Evolutionary conservation across 2,113 vertebrate species (phyloP).

Genomic region (Boleophthalmus pectinirostris): DNA sequence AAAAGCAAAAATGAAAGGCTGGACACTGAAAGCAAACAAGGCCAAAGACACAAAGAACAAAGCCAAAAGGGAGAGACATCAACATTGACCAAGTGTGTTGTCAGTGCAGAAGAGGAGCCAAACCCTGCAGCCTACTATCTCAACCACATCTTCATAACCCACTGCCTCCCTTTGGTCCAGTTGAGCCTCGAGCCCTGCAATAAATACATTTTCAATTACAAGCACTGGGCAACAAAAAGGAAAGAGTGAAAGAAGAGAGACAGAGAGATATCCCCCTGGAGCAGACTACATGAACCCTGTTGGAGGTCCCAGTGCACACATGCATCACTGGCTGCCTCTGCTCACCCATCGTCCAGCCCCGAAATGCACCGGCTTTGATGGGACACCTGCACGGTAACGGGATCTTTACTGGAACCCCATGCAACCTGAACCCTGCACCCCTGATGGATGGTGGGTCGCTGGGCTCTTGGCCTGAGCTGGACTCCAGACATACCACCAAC

Average conservation of each 20-base stretch:
- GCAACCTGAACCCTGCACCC: constrained; percentile 68
- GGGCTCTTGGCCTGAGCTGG: constrained; percentile 27
- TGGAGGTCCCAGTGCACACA: constrained; percentile 41
- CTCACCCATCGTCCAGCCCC: constrained; percentile 59
- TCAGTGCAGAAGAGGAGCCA: constrained; percentile 68
- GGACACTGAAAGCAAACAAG: constrained; percentile 44
- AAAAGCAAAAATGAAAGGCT: constrained; percentile 60
- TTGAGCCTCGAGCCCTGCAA: constrained; percentile 63
- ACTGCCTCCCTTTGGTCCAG: constrained; percentile 47
- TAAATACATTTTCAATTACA: constrained; percentile 77
- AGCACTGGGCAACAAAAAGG: constrained; percentile 49
- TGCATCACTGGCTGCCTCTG: constrained; percentile 48
- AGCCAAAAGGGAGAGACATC: constrained; percentile 29
- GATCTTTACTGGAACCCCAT: constrained; percentile 73
- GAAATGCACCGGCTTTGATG: constrained; percentile 70
- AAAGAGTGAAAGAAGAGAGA: constrained; percentile 35
- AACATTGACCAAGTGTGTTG: constrained; percentile 50
- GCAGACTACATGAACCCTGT: constrained; percentile 45
- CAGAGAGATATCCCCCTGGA: constrained; percentile 30
- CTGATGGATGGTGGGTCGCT: constrained; percentile 39
- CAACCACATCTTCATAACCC: constrained; percentile 63
- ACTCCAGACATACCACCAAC: constrained; percentile 52
- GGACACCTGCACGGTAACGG: constrained; percentile 80
- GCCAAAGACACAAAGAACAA: constrained; percentile 58
- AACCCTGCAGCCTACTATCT: constrained; percentile 64